Evolutionary conservation across 2,888 invertebrate genomes (phyloP).

Genomic region (Polyploca ridens): DNA sequence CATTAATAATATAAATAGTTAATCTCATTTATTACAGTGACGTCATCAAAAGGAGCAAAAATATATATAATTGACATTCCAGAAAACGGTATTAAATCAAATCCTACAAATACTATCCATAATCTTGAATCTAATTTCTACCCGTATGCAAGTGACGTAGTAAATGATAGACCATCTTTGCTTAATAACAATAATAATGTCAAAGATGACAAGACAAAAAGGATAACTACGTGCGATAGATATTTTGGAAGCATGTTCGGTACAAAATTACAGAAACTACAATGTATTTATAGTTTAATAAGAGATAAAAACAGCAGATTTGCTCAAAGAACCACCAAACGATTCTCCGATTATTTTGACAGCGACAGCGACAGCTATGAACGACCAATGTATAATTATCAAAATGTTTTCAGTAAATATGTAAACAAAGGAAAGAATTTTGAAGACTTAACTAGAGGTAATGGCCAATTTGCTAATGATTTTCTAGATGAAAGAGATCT

Average conservation of each 20-base stretch:
- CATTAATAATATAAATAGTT: too few relatives aligned
- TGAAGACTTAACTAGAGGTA: not conserved
- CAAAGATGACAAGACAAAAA: not conserved
- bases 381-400: not conserved
- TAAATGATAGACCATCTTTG: not conserved
- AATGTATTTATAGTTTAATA: conserved; percentile 18
- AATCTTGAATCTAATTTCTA: not conserved
- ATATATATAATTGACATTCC: not conserved
- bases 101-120: not conserved
- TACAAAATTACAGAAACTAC: conserved; percentile 16
- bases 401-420: not conserved
- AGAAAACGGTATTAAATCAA: not conserved
- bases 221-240: conserved; percentile 19
- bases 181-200: not conserved
- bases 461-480: conserved; percentile 26
- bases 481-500: conserved; percentile 34
- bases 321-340: not conserved
- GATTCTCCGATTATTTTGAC: not conserved
- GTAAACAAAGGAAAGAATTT: not conserved
- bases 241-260: conserved; percentile 26
- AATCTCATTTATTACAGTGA: not conserved
- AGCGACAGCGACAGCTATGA: not conserved
- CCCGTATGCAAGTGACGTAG: not conserved
- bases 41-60: not conserved
- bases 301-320: not conserved